Conservation (phyloP, 2,113 vertebrate genomes). For the Centropus unirufus region DNA sequence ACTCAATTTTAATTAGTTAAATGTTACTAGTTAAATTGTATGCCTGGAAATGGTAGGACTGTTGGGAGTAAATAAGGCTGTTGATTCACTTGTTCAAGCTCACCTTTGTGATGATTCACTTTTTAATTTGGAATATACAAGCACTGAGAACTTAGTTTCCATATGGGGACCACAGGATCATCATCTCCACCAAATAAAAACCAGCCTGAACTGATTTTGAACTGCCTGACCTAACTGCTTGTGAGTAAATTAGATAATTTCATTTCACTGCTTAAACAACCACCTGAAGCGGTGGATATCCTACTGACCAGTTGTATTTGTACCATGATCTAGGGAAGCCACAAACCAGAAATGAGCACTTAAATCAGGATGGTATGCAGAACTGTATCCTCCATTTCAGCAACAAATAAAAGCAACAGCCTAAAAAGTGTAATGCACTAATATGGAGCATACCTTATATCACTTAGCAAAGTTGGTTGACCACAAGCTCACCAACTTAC, state of each 20-base stretch:
- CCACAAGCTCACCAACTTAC: neutral
- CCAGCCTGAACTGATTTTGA: neutral
- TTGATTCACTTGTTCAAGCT: neutral
- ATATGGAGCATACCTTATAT: neutral
- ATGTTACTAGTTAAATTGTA: too few relatives aligned
- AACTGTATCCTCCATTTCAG: neutral
- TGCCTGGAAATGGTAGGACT: neutral
- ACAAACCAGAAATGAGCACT: neutral
- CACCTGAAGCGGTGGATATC: neutral
- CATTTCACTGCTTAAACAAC: neutral
- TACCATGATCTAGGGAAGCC: neutral
- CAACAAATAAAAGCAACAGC: neutral
- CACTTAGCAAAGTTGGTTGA: neutral
- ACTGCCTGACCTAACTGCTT: neutral
- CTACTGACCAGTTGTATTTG: accelerated
- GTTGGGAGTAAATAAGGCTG: accelerated
- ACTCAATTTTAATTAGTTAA: neutral
- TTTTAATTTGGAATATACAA: neutral
- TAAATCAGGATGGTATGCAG: neutral
- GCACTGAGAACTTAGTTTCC: neutral
- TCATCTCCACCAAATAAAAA: neutral
- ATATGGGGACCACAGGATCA: neutral
- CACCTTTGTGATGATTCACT: neutral
- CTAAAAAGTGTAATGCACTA: neutral
- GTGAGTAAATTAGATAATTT: neutral